Conservation (phyloP, 2,113 vertebrate genomes). For the Pelusios castaneus region DNA sequence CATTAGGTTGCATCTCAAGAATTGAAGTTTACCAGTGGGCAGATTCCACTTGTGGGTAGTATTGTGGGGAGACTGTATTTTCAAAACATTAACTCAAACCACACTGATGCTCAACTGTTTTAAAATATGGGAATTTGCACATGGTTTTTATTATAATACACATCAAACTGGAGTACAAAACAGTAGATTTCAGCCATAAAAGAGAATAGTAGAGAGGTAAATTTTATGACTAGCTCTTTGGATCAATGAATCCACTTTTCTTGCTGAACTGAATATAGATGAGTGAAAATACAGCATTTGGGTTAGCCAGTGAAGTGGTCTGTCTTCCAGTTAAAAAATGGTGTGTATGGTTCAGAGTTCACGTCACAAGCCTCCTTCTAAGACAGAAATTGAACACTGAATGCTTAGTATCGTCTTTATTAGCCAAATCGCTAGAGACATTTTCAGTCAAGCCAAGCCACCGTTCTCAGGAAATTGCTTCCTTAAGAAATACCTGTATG, state of each 20-base stretch:
- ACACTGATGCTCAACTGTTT: slow-evolving; percentile 56
- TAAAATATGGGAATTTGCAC: slow-evolving; percentile 61
- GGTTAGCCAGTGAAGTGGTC: slow-evolving; percentile 26
- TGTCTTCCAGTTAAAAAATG: slow-evolving; percentile 40
- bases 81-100: slow-evolving; percentile 71
- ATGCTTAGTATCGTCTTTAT: slow-evolving; percentile 40
- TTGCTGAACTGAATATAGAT: slow-evolving; percentile 39
- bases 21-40: slow-evolving; percentile 54
- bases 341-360: background rate
- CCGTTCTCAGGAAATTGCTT: slow-evolving; percentile 67
- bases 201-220: slow-evolving; percentile 47
- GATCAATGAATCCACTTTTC: slow-evolving; percentile 60
- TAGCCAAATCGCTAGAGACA: slow-evolving; percentile 49
- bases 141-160: slow-evolving; percentile 68
- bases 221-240: slow-evolving; percentile 61
- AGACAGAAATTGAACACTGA: background rate
- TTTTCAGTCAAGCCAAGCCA: slow-evolving; percentile 53
- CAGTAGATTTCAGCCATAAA: slow-evolving; percentile 71
- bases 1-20: slow-evolving; percentile 44
- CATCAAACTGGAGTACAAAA: slow-evolving; percentile 64
- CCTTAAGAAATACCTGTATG: slow-evolving; percentile 63
- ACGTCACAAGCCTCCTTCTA: background rate
- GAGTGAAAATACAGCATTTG: slow-evolving; percentile 30
- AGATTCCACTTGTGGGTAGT: slow-evolving; percentile 69
- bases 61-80: slow-evolving; percentile 48